These are phyloP conservation scores for Bombus ignitus DNA, from an alignment of 1,140 invertebrate genomes.

Conservation along the genomic window DNA sequence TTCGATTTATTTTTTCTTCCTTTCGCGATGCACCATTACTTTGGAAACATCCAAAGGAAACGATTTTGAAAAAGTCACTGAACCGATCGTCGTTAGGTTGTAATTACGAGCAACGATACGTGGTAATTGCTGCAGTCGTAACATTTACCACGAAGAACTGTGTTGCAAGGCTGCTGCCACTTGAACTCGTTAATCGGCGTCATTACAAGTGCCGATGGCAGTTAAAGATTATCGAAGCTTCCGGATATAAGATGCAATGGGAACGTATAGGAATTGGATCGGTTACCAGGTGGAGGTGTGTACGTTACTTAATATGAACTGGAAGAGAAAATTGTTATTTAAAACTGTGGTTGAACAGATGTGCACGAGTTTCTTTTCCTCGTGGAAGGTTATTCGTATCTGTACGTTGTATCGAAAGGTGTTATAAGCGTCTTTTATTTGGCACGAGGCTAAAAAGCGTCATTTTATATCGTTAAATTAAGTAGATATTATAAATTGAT, in stretches of 20 bases:
- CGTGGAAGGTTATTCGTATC: neutral
- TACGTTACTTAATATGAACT: neutral
- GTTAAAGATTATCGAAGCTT: constrained; percentile 41
- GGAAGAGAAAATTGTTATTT: neutral
- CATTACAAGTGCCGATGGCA: constrained; percentile 35
- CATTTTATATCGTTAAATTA: no score
- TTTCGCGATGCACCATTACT: neutral
- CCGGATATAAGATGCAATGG: neutral
- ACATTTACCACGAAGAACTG: constrained; percentile 30
- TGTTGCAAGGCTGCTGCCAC: constrained; percentile 16
- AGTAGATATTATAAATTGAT: neutral
- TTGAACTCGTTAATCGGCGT: constrained; percentile 33
- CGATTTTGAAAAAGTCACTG: neutral
- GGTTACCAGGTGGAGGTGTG: constrained; percentile 1
- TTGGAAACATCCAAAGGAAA: neutral
- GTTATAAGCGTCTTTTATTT: no score
- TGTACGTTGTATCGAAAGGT: no score
- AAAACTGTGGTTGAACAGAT: neutral
- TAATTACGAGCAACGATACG: constrained; percentile 36
- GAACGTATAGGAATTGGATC: neutral
- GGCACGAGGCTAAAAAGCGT: no score
- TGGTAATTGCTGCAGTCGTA: constrained; percentile 15
- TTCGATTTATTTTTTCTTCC: neutral
- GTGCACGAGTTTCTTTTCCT: neutral
- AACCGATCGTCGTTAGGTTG: neutral